Percentiles rank a stretch among this genome's conserved stretches.
Evolutionary conservation across 2,797 vertebrate species (phyloP).

Genomic region (Myotis myotis): DNA sequence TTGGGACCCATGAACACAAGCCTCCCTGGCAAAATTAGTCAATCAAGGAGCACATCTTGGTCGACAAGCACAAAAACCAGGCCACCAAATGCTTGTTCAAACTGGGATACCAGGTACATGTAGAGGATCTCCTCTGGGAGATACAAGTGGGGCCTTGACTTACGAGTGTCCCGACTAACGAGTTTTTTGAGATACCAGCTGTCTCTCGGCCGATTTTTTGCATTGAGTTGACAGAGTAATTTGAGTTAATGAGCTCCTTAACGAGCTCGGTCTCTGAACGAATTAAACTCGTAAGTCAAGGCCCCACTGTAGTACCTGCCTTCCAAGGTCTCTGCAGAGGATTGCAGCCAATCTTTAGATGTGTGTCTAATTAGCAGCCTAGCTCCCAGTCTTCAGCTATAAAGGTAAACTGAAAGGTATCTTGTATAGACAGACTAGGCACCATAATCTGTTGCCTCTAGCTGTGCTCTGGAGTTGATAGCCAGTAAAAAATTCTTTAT

Average conservation of each 20-base stretch:
- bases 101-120: neutral
- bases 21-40: neutral
- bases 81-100: neutral
- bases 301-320: neutral
- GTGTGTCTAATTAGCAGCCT: neutral
- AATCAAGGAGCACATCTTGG: neutral
- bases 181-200: too few species aligned
- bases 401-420: neutral
- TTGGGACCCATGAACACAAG: neutral
- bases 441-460: neutral
- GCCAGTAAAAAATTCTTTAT: neutral
- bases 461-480: neutral
- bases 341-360: neutral
- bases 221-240: too few species aligned
- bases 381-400: neutral
- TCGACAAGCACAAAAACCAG: neutral
- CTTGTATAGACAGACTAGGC: neutral
- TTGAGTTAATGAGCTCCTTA: too few species aligned
- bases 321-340: neutral
- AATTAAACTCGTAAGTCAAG: too few species aligned
- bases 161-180: too few species aligned
- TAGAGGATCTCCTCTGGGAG: neutral
- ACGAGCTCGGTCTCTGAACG: rapidly evolving
- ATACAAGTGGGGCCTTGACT: too few species aligned
- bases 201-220: too few species aligned